A percentile compares a stretch with the other conserved stretches of the same genome.
Conservation (phyloP, 2,888 invertebrate species). For the Tetanocera ferruginea region DNA sequence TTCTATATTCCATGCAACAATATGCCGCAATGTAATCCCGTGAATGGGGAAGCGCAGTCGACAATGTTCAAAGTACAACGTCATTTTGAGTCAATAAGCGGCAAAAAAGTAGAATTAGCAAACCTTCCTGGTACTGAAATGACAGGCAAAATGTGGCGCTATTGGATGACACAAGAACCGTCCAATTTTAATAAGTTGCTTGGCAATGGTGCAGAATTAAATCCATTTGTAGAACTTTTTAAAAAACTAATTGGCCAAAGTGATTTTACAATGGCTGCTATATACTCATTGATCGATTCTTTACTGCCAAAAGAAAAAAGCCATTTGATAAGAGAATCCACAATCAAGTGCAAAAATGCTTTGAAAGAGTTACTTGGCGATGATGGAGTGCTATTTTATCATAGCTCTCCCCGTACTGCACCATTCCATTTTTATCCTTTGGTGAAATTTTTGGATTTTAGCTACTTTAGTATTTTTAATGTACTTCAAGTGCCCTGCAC, state of each 20-base stretch:
- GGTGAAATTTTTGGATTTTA: conserved; percentile 85
- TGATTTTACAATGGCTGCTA: conserved; percentile 77
- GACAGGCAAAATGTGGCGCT: conserved; percentile 79
- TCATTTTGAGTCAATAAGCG: conserved; percentile 68
- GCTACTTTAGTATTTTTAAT: conserved; percentile 89
- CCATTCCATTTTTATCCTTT: conserved; percentile 86
- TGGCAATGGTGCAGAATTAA: conserved; percentile 75
- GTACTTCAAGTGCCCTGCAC: conserved; percentile 85
- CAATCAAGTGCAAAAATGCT: conserved; percentile 73
- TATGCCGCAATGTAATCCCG: conserved; percentile 80
- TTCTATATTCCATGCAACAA: conserved; percentile 84
- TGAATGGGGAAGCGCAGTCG: conserved; percentile 77
- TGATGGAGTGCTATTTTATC: conserved; percentile 87
- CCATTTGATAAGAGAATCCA: conserved; percentile 76
- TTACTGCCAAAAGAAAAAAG: conserved; percentile 76
- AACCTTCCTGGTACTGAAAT: conserved; percentile 65
- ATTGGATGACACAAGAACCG: conserved; percentile 81
- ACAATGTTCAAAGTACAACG: conserved; percentile 74
- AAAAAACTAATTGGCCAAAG: conserved; percentile 76
- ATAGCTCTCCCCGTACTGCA: conserved; percentile 83
- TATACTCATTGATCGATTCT: conserved; percentile 77
- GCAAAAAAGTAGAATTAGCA: conserved; percentile 59
- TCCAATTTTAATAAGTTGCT: conserved; percentile 76
- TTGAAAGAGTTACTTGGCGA: conserved; percentile 78
- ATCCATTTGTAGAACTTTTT: conserved; percentile 72